A percentile compares a stretch with the other conserved stretches of the same genome.
Evolutionary conservation across 2,888 invertebrate genomes (phyloP).

Genomic region (Drosophila limbata): DNA sequence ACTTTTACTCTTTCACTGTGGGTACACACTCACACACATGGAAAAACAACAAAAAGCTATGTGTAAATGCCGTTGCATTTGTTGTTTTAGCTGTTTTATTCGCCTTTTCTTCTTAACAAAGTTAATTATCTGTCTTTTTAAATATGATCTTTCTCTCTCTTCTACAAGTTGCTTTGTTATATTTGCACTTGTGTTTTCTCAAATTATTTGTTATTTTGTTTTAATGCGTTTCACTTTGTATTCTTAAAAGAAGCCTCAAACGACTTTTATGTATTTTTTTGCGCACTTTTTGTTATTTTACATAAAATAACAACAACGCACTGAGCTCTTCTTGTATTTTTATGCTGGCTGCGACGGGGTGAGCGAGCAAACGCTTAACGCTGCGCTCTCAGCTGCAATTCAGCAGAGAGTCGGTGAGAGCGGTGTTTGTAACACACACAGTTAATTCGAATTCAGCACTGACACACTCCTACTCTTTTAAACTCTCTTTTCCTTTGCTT

Average conservation of each 20-base stretch:
- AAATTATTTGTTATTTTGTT: conserved; percentile 30
- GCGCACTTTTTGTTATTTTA: conserved; percentile 29
- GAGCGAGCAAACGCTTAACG: conserved; percentile 20
- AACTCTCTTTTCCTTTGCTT: conserved; percentile 8
- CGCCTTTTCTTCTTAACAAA: conserved; percentile 25
- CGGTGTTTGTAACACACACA: conserved; percentile 18
- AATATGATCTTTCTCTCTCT: conserved; percentile 16
- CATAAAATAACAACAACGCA: conserved; percentile 22
- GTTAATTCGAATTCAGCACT: conserved; percentile 54
- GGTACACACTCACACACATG: conserved; percentile 32
- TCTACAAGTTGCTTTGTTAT: conserved; percentile 1
- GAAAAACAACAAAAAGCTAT: conserved; percentile 25
- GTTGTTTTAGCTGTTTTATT: conserved; percentile 27
- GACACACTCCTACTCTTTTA: conserved; percentile 23
- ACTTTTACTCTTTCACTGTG: conserved; percentile 12
- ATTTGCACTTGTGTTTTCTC: conserved; percentile 10
- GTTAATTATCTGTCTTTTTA: conserved; percentile 43
- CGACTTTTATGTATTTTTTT: conserved; percentile 48
- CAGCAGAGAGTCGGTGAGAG: conserved; percentile 39
- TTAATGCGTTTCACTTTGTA: conserved; percentile 61
- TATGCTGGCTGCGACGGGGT: conserved; percentile 36
- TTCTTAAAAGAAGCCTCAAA: conserved; percentile 19
- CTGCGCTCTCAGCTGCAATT: conserved; percentile 40
- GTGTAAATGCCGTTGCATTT: conserved; percentile 35
- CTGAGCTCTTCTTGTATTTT: conserved; percentile 26